Evolutionary conservation across 2,797 vertebrate genomes (phyloP).

Genomic region (Enteromius mattozi): DNA sequence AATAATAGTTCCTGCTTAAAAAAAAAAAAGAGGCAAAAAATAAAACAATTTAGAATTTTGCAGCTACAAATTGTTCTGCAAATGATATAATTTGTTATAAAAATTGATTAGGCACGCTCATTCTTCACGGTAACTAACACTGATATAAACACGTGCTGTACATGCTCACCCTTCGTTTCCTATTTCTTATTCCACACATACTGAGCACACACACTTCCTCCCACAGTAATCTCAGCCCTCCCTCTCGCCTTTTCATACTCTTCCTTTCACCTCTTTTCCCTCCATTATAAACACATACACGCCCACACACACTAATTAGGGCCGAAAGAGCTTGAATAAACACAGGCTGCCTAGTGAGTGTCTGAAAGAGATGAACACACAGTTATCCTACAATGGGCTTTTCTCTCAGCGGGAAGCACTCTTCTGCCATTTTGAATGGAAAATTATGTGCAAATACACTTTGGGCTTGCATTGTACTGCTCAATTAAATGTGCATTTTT

Average conservation of each 20-base stretch:
- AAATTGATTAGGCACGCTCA: not conserved
- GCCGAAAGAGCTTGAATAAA: slow-evolving; percentile 61
- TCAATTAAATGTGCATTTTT: slow-evolving; percentile 9
- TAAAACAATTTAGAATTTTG: not conserved
- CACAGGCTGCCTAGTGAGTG: slow-evolving; percentile 62
- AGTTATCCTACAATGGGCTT: slow-evolving; percentile 39
- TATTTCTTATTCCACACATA: slow-evolving; percentile 9
- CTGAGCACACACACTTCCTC: slow-evolving; percentile 60
- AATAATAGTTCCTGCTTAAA: not conserved
- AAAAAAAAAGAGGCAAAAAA: not conserved
- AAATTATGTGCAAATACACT: not conserved
- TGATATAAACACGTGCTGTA: not conserved
- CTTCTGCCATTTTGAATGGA: not conserved
- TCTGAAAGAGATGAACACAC: slow-evolving; percentile 52
- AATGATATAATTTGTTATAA: not conserved
- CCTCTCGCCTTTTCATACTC: slow-evolving; percentile 8
- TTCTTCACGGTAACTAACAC: not conserved
- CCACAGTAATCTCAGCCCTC: slow-evolving; percentile 33
- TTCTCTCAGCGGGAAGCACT: slow-evolving; percentile 7
- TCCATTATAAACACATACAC: slow-evolving; percentile 40
- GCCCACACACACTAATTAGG: slow-evolving; percentile 64
- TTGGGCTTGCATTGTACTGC: not conserved
- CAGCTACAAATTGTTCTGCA: not conserved
- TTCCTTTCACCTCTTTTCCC: slow-evolving; percentile 4
- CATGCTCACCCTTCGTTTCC: not conserved